Conservation (phyloP, 2,113 vertebrate species). For the Columbina picui region DNA sequence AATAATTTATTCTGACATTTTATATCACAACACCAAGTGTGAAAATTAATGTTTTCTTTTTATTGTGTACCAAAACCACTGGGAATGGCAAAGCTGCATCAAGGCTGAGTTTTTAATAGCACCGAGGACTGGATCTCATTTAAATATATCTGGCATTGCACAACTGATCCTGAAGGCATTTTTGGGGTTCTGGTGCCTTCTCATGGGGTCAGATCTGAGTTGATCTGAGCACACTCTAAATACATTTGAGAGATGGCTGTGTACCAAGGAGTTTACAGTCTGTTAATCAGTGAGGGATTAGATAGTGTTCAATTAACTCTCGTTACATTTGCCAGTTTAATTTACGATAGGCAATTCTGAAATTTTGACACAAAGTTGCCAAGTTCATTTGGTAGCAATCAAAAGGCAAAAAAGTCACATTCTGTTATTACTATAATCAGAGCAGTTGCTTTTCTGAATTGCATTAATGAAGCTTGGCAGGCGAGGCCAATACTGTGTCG, state of each 20-base stretch:
- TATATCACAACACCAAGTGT: not conserved
- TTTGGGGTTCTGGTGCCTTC: not conserved
- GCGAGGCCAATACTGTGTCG: not conserved
- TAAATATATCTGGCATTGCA: not conserved
- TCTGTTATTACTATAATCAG: not conserved
- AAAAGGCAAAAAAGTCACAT: not conserved
- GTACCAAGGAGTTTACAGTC: not conserved
- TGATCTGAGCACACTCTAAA: not conserved
- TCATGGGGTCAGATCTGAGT: not conserved
- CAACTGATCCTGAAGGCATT: not conserved
- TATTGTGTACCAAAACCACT: not conserved
- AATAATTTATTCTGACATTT: not conserved
- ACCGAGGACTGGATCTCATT: not conserved
- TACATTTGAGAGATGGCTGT: not conserved
- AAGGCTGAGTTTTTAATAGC: not conserved
- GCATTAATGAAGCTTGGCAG: not conserved
- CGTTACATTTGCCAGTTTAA: not conserved
- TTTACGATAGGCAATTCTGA: not conserved
- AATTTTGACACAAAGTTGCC: not conserved
- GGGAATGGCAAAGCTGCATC: not conserved
- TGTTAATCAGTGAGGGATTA: not conserved
- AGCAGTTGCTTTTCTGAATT: not conserved
- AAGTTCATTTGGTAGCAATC: not conserved
- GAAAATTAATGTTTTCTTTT: not conserved
- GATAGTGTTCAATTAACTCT: not conserved